Base-by-base conservation (phyloP, 2,113 vertebrate species). In the Numenius arquata region DNA sequence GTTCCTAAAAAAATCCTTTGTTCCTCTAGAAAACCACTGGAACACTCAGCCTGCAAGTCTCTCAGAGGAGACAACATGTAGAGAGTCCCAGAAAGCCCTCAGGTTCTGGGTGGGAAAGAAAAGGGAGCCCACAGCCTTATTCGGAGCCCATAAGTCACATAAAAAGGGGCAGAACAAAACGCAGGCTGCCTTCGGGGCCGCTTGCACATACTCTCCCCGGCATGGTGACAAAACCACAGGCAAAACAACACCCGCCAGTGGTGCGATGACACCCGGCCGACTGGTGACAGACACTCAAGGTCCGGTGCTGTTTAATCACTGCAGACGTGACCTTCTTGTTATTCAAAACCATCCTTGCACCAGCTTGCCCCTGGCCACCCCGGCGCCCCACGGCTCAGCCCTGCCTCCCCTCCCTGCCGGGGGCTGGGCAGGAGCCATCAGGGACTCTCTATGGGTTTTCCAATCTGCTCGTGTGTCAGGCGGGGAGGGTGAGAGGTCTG, bases 241-340 rank as follows among this genome's bases (percentile, higher is more conserved):
- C 77, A 41, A 58, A 59, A 43, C 26, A 38, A 18, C 1, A 2
- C 72, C 0, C 2, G 1, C 72, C 0, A 1, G 56, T 2, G 0
- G 58, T 34, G 81, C 0, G 7, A 50, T 22, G 58, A 58, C 2
- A 4, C 73, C 17, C 18, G 23, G 50, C 29, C 0, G 15, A 34
- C 34, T 53, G 43, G 58, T 4, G 2, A 38, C 34, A 47, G 85
- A 41, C 21, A 22, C 59, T 84, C 78, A 66, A 47, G 52, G 59
- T 61, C 83, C 8, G 16, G 21, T 1, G 9, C 1, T 62, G 61
- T 22, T 80, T 68, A 91, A 48, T 87, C 41, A 32, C 3, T 0
- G 48, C 68, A 75, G 70, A 70, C 0, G 2, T 1, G 16, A 63
- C 83, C 55, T 81, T 56, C 75, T 47, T 50, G 70, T 74, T 74